Evolutionary conservation across 2,113 vertebrate genomes (phyloP).

Genomic region (Pipra filicauda): DNA sequence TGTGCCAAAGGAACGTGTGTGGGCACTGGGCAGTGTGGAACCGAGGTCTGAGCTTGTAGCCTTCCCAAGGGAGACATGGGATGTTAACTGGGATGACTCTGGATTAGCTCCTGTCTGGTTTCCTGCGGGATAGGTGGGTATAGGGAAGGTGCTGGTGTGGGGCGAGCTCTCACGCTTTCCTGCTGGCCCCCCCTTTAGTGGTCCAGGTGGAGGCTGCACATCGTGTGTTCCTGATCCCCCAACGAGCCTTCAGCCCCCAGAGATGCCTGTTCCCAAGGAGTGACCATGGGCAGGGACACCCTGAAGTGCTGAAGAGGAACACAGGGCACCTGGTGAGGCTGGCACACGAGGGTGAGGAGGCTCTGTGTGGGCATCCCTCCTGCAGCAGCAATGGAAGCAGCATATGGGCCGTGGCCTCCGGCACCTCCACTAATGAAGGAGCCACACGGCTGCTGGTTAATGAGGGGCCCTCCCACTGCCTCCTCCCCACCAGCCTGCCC

Average conservation of each 20-base stretch:
- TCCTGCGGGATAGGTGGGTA: accelerated
- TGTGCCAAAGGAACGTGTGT: accelerated
- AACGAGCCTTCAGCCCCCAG: background rate
- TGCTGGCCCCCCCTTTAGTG: background rate
- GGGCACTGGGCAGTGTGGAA: accelerated
- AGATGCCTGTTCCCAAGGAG: background rate
- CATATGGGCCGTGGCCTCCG: background rate
- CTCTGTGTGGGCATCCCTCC: background rate
- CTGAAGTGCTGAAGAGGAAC: background rate
- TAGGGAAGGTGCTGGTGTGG: accelerated
- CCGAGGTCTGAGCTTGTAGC: accelerated
- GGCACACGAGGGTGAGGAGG: background rate
- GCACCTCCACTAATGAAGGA: background rate
- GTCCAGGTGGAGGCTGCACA: background rate
- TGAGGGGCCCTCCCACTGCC: background rate
- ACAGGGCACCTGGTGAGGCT: background rate
- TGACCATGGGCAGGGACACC: background rate
- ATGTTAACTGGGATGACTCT: background rate
- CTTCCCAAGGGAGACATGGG: background rate
- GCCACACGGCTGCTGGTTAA: background rate
- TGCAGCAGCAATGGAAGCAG: background rate
- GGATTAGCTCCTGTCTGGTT: background rate
- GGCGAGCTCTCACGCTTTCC: background rate
- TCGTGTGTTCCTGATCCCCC: accelerated
- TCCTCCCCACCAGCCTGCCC: background rate